Evolutionary conservation across 1,140 invertebrate genomes (phyloP), one percentile per base, ranked within the genome.

Genomic region (Hyles euphorbiae): DNA sequence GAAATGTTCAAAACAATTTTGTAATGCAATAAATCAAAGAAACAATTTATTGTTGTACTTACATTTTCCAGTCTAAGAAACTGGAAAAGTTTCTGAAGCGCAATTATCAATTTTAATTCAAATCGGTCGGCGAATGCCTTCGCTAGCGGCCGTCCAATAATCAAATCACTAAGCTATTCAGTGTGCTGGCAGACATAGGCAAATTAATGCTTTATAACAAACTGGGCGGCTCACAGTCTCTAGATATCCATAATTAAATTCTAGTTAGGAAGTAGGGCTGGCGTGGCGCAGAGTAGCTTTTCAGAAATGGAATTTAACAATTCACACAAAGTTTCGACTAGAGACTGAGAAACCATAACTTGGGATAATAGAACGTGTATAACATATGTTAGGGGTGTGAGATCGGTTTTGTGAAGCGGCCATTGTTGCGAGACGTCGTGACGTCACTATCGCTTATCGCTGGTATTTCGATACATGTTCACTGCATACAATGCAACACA

Each of bases 261-360:
- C 76, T 81, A 78, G 76, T 83, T 83, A 81, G 69, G 67, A 79
- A 82, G 71, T 76, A 72, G 65, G 59, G 68, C 70, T 75, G 78
- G 78, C 56, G 63, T 70, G 70, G 71, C 76, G 63, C 72, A 64
- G 68, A 73, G 74, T 71, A 71, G 78, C 76, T 75, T 77, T 82
- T 74, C 75, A 81, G 68, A 73, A 76, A 83, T 83, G 72, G 70
- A 80, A 83, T 86, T 86, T 83, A 86, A 86, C 79, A 80, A 86
- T 86, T 86, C 79, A 86, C 76, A 72, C 70, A 63, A 77, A 78
- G 72, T 81, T 79, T 67, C 70, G 74, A 75, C 72, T 64, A 68
- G 65, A 76, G 72, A 73, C 65, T 65, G 69, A 70, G 66, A 74
- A 76, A 76, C 74, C 74, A 74, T 74, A 75, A 75, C 67, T 74